Evolutionary conservation across 2,888 invertebrate species (phyloP).

Genomic region (Eilema sororculum): DNA sequence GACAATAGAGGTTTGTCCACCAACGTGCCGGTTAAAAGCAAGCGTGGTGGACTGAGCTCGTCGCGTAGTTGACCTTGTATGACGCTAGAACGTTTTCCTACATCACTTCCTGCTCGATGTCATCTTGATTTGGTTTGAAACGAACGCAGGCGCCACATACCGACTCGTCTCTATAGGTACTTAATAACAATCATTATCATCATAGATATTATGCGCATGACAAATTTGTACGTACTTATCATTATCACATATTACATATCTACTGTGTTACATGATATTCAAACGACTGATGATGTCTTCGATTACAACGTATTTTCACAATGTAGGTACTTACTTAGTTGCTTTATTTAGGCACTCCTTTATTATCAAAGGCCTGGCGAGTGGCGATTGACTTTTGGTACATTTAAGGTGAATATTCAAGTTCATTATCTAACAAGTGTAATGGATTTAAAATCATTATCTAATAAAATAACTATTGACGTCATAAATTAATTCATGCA

Average conservation of each 20-base stretch:
- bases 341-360: neutral
- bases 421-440: neutral
- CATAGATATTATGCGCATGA: slow-evolving; percentile 8
- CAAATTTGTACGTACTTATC: slow-evolving; percentile 15
- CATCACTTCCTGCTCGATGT: slow-evolving; percentile 83
- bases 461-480: slow-evolving; percentile 27
- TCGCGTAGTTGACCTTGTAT: slow-evolving; percentile 77
- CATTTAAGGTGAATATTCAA: neutral
- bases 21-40: slow-evolving; percentile 63
- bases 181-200: slow-evolving; percentile 17
- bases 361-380: neutral
- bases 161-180: slow-evolving; percentile 17
- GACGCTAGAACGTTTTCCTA: slow-evolving; percentile 84
- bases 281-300: neutral
- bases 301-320: neutral
- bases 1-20: slow-evolving; percentile 70
- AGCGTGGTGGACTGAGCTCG: slow-evolving; percentile 70
- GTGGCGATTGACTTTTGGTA: neutral
- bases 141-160: slow-evolving; percentile 57
- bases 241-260: neutral
- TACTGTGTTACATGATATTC: slow-evolving; percentile 1
- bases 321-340: neutral
- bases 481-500: slow-evolving; percentile 18
- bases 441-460: slow-evolving; percentile 1
- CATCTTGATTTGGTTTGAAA: slow-evolving; percentile 73